Base-by-base conservation (phyloP, 2,888 invertebrate species). In the Morinoia aosen region DNA sequence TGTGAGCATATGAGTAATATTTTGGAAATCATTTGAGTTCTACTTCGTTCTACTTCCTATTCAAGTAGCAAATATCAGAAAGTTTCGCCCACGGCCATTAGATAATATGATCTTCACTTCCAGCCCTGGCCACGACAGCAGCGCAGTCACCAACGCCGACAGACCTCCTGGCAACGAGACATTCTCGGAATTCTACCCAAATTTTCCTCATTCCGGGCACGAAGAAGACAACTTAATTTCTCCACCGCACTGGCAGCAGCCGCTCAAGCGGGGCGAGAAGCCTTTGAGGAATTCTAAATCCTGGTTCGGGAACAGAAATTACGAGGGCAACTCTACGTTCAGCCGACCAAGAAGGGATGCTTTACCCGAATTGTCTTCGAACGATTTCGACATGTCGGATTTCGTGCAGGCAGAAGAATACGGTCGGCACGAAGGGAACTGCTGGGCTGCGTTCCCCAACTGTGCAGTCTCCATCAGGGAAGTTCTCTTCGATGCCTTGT, bases 341-440 rank as follows among this genome's bases (percentile, higher is more conserved):
- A 76, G 25, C 33, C 25, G 33, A 76, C 33, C 76, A 33, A 76
- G 76, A 33, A 76, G 33, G 33, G 76, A 76, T 3, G 33, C 76
- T 10, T 76, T 90, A 7, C 39, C 90, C 39, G 93, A 25, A 19
- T 3, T n/a, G 12, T 57, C 93, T 56, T 19, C 93, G 33, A 58
- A 64, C n/a, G 40, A 94, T 39, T 88, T 58, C 25, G 90, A 58
- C 76, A 48, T 95, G 88, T 57, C 95, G 61, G 96, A 96, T 40
- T 96, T 96, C 88, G 95, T 96, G 88, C 91, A 96, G 56, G 96
- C 96, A 14, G 96, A 96, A 56, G 95, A 95, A 95, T 96, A 96
- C 58, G 96, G 96, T 14, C 48, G 96, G 40, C 95, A 96, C 14
- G 96, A 96, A 61, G 96, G 96, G 1, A 76, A 95, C 95, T 96